Percentiles rank a stretch among this genome's conserved stretches.
Conservation (phyloP, 2,888 invertebrate genomes). For the Melanargia galathea region DNA sequence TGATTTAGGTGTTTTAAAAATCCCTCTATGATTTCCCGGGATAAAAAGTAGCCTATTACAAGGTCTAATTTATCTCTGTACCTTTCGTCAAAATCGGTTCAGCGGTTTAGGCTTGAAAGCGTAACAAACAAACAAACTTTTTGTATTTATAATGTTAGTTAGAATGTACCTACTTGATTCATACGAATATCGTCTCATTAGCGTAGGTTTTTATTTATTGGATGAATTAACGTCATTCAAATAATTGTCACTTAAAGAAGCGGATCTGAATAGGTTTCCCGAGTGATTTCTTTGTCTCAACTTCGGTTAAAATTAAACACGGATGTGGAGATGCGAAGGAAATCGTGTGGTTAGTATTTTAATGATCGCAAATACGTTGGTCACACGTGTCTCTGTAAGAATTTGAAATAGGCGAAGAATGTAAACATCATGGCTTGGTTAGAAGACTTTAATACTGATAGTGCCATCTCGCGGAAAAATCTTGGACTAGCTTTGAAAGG, state of each 20-base stretch:
- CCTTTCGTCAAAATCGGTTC: no score
- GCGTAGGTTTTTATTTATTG: neutral
- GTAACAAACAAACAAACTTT: no score
- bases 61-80: no score
- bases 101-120: no score
- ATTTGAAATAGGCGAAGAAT: constrained; percentile 27
- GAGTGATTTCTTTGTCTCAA: constrained; percentile 24
- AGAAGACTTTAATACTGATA: constrained; percentile 41
- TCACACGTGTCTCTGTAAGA: constrained; percentile 12
- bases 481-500: constrained; percentile 24
- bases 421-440: constrained; percentile 26
- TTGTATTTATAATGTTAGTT: no score
- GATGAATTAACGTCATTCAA: constrained; percentile 4
- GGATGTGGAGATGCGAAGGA: constrained; percentile 27
- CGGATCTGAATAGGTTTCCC: constrained; percentile 28
- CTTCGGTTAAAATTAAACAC: constrained; percentile 25
- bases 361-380: constrained; percentile 20
- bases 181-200: no score
- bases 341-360: constrained; percentile 28
- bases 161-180: neutral
- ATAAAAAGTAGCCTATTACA: no score
- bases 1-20: no score
- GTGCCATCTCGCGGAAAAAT: constrained; percentile 49
- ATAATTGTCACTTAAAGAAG: constrained; percentile 23
- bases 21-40: no score